phyloP scores from a whole-genome alignment of 1,140 invertebrate species.

The Drosophila pandora region DNA sequence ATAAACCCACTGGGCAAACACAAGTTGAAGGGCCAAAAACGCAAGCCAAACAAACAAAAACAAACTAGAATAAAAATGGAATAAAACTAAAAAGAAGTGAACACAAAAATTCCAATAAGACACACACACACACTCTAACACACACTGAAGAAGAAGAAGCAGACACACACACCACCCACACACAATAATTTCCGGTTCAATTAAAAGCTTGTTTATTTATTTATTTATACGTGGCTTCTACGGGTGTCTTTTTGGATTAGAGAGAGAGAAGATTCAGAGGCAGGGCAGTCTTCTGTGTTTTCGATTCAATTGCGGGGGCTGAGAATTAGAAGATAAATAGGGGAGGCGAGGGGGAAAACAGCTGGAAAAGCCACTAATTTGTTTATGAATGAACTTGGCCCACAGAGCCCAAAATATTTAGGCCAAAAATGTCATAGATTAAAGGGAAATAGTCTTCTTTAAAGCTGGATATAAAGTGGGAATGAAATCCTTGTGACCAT shows the following conservation, averaged over 20 bases:
- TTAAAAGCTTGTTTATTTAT: conserved; percentile 82
- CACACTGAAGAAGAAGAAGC: conserved; percentile 4
- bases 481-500: neutral
- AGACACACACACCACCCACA: conserved; percentile 58
- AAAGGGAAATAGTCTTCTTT: conserved; percentile 8
- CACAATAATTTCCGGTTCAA: conserved; percentile 81
- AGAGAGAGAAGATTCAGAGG: neutral
- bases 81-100: conserved; percentile 46
- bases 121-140: conserved; percentile 28
- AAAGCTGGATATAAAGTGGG: neutral
- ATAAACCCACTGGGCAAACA: conserved; percentile 46
- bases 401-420: conserved; percentile 2
- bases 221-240: conserved; percentile 39
- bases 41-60: conserved; percentile 37
- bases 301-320: conserved; percentile 58
- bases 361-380: conserved; percentile 58
- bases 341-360: neutral
- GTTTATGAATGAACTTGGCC: conserved; percentile 66
- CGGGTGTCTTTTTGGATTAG: neutral
- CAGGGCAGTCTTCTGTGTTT: conserved; percentile 16
- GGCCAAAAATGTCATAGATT: conserved; percentile 34
- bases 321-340: neutral
- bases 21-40: conserved; percentile 54
- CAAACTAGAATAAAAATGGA: conserved; percentile 18
- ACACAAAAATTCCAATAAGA: conserved; percentile 69